These are phyloP conservation scores for Diaphora mendica DNA, from an alignment of 2,888 invertebrate species.

Conservation along the genomic window DNA sequence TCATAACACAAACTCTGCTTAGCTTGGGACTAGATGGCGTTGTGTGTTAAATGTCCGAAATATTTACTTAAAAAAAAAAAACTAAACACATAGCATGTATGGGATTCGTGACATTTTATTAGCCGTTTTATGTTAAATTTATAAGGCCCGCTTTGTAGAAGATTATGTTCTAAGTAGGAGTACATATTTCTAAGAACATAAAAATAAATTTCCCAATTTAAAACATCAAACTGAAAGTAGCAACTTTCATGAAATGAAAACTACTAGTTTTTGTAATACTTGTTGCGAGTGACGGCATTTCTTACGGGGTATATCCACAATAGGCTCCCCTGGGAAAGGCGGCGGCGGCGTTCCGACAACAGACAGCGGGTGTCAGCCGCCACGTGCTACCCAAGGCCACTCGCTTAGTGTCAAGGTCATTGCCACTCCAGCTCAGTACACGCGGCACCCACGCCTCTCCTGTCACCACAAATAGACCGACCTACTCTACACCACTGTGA, in stretches of 20 bases:
- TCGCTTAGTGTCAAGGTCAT: constrained; percentile 87
- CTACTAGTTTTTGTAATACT: constrained; percentile 22
- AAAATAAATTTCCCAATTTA: not conserved
- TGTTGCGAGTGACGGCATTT: constrained; percentile 54
- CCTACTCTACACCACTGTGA: constrained; percentile 78
- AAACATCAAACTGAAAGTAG: not conserved
- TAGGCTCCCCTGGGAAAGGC: constrained; percentile 86
- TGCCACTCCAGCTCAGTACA: constrained; percentile 86
- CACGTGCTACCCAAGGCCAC: constrained; percentile 87
- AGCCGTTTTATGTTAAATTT: not conserved
- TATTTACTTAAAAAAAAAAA: too few relatives aligned
- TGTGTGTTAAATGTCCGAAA: too few relatives aligned
- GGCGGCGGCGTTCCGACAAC: constrained; percentile 86
- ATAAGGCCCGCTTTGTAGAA: not conserved
- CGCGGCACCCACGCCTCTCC: constrained; percentile 85
- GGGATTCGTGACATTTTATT: not conserved
- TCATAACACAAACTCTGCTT: too few relatives aligned
- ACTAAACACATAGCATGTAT: not conserved
- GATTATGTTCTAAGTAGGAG: not conserved
- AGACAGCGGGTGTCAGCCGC: constrained; percentile 86
- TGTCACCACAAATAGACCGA: constrained; percentile 86
- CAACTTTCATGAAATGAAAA: not conserved
- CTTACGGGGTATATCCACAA: constrained; percentile 77
- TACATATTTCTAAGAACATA: not conserved
- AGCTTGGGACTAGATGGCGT: too few relatives aligned